A percentile compares a stretch with the other conserved stretches of the same genome.
Evolutionary conservation across 2,888 invertebrate species (phyloP).

Genomic region (Ellobium chinense): DNA sequence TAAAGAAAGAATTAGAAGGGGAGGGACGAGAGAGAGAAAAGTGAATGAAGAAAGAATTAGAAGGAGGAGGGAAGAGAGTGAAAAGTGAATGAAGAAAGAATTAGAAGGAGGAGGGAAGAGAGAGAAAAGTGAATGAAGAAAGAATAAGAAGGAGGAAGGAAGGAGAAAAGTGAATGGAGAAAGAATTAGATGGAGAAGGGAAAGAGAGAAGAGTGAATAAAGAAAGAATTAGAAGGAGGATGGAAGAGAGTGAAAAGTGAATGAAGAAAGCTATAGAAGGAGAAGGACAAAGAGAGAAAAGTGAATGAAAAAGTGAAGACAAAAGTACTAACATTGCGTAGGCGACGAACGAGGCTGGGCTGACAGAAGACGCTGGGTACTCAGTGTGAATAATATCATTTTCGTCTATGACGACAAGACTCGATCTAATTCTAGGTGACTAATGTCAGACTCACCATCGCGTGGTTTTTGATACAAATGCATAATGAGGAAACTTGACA

Average conservation of each 20-base stretch:
- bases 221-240: background rate
- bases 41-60: background rate
- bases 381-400: too few species aligned
- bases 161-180: background rate
- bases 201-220: background rate
- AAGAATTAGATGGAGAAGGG: background rate
- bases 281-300: background rate
- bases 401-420: too few species aligned
- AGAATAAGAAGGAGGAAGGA: background rate
- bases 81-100: background rate
- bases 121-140: background rate
- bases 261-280: background rate
- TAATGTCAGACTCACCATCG: too few species aligned
- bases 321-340: too few species aligned
- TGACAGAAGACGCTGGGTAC: too few species aligned
- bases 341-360: too few species aligned
- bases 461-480: too few species aligned
- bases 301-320: background rate
- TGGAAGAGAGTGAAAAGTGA: background rate
- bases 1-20: background rate
- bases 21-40: background rate
- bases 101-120: background rate
- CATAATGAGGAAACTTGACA: too few species aligned
- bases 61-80: background rate
- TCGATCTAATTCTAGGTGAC: too few species aligned